phyloP scores from a whole-genome alignment of 2,888 invertebrate species.

The Margaritifera margaritifera region DNA sequence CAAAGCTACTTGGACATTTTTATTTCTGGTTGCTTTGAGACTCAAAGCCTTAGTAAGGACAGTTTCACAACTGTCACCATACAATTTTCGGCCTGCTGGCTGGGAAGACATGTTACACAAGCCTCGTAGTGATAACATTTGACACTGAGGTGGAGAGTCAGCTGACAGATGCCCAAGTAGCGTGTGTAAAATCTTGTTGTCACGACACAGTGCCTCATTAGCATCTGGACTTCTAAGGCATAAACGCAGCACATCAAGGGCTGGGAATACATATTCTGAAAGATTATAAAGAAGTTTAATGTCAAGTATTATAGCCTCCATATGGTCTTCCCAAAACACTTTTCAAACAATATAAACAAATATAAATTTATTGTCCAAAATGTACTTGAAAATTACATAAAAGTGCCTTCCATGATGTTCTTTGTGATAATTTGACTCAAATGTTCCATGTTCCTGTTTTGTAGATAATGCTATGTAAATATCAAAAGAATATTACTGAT shows the following conservation, averaged over 20 bases:
- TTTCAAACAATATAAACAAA: not conserved
- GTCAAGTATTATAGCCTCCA: not conserved
- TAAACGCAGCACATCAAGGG: conserved; percentile 88
- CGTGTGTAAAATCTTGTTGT: conserved; percentile 70
- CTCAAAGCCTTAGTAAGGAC: conserved; percentile 52
- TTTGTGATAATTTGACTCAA: no score
- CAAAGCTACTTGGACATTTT: conserved; percentile 81
- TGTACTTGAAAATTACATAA: not conserved
- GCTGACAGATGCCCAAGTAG: conserved; percentile 72
- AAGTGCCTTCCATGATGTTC: not conserved
- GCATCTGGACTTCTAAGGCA: conserved; percentile 83
- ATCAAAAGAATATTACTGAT: no score
- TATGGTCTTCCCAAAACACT: not conserved
- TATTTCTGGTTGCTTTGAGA: conserved; percentile 55
- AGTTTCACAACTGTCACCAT: conserved; percentile 51
- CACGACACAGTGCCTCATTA: conserved; percentile 75
- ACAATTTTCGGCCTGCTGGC: conserved; percentile 67
- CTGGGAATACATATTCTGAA: conserved; percentile 87
- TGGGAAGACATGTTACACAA: conserved; percentile 88
- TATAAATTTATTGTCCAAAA: not conserved
- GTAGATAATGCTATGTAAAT: no score
- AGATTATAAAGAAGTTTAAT: conserved; percentile 21
- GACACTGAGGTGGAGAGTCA: conserved; percentile 61
- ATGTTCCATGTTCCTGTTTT: no score
- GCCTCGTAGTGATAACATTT: conserved; percentile 75